Percentiles rank a stretch among this genome's conserved stretches.
These are phyloP conservation scores for Lasioglossum oenotherae DNA, from an alignment of 2,888 invertebrate genomes.

Conservation along the genomic window DNA sequence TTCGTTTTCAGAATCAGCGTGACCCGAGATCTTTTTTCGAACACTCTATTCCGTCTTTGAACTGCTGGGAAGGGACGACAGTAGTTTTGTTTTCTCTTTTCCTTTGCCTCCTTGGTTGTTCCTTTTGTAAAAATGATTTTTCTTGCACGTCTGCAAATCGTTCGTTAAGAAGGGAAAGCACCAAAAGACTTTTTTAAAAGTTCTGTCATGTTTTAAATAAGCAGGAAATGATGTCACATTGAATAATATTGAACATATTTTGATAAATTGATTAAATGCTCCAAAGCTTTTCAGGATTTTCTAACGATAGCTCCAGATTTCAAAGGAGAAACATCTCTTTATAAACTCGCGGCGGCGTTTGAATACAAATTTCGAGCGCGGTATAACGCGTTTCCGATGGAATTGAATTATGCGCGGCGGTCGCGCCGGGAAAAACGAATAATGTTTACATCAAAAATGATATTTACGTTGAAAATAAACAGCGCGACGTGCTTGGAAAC, in stretches of 20 bases:
- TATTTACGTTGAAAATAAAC: constrained; percentile 56
- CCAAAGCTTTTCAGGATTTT: not conserved
- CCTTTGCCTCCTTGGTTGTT: too few species aligned
- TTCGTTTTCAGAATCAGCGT: constrained; percentile 16
- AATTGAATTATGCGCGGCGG: constrained; percentile 20
- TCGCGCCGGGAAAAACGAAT: constrained; percentile 6
- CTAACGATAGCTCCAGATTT: not conserved
- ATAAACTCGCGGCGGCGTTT: not conserved
- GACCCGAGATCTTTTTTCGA: not conserved
- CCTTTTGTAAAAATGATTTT: too few species aligned
- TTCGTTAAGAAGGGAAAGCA: not conserved
- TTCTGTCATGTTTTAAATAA: too few species aligned
- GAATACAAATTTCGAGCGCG: not conserved
- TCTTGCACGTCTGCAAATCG: not conserved
- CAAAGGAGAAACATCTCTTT: not conserved
- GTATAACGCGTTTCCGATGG: not conserved
- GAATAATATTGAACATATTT: too few species aligned
- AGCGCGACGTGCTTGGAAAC: constrained; percentile 45
- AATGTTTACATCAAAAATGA: not conserved
- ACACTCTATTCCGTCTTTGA: not conserved
- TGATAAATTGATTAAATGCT: too few species aligned
- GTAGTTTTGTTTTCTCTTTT: not conserved
- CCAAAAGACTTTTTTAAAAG: too few species aligned
- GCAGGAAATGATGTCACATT: too few species aligned
- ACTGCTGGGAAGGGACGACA: not conserved